Conservation (phyloP, 2,888 invertebrate genomes). For the Rhabditoides inermis region DNA sequence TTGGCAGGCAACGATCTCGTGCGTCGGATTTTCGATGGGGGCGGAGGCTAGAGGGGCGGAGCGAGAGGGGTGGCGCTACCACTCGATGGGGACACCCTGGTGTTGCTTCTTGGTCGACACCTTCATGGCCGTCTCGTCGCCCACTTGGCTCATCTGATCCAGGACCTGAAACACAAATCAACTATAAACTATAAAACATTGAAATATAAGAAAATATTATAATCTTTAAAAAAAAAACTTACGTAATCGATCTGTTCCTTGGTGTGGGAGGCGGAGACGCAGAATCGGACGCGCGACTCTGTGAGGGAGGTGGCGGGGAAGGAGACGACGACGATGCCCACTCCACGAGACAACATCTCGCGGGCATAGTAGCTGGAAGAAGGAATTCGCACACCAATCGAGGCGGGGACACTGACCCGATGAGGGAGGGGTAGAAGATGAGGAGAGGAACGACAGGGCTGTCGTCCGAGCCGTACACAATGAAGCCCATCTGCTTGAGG, state of each 20-base stretch:
- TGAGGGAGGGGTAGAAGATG: constrained; percentile 87
- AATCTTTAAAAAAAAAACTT: too few relatives aligned
- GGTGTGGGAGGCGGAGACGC: constrained; percentile 85
- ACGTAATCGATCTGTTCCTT: constrained; percentile 76
- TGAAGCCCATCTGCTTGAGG: constrained; percentile 78
- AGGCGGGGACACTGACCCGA: constrained; percentile 61
- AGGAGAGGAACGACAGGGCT: constrained; percentile 94
- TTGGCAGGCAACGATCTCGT: too few relatives aligned
- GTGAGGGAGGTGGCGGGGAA: constrained; percentile 94
- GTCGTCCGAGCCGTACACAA: constrained; percentile 82
- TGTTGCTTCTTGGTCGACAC: too few relatives aligned
- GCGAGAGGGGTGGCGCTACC: too few relatives aligned
- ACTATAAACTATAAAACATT: too few relatives aligned
- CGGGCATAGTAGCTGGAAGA: constrained; percentile 71
- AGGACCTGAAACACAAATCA: too few relatives aligned
- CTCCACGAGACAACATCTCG: constrained; percentile 68
- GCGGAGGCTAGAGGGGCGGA: too few relatives aligned
- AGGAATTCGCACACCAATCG: background rate
- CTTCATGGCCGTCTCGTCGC: too few relatives aligned
- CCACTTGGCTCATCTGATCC: too few relatives aligned
- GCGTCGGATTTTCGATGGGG: too few relatives aligned
- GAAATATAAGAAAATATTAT: too few relatives aligned
- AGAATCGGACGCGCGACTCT: constrained; percentile 77
- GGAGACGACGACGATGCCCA: constrained; percentile 86
- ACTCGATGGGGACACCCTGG: too few relatives aligned